Evolutionary conservation across 2,113 vertebrate species (phyloP).

Genomic region (Anhinga anhinga): DNA sequence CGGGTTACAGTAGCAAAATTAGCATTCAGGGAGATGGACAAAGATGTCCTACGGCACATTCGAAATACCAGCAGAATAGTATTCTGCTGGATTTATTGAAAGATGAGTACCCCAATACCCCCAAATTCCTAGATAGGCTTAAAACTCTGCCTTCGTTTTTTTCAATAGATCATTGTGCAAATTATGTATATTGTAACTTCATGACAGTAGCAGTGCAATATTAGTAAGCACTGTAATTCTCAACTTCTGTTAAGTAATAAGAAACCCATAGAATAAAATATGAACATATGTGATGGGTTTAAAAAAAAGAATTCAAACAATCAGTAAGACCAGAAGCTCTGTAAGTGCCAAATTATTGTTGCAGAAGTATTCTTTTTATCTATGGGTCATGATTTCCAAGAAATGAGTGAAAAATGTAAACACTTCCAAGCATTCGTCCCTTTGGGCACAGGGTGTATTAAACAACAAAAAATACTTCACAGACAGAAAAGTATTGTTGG

Average conservation of each 20-base stretch:
- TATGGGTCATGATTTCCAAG: conserved; percentile 51
- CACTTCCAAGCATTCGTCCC: conserved; percentile 51
- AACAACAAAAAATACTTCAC: neutral
- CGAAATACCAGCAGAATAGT: neutral
- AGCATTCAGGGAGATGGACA: neutral
- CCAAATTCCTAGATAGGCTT: neutral
- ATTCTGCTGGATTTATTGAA: neutral
- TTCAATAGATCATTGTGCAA: neutral
- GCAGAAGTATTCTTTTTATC: conserved; percentile 44
- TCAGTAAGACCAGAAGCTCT: conserved; percentile 23
- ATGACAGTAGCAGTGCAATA: neutral
- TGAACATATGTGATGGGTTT: neutral
- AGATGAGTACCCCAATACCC: neutral
- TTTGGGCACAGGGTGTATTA: conserved; percentile 13
- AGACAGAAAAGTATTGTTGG: neutral
- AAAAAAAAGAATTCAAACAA: neutral
- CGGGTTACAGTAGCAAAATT: neutral
- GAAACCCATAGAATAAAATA: neutral
- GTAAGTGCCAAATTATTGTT: conserved; percentile 32
- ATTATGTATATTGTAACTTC: neutral
- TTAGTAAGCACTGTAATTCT: neutral
- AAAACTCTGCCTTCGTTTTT: neutral
- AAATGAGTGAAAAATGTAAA: conserved; percentile 56
- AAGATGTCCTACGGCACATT: neutral
- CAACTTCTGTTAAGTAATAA: neutral